Evolutionary conservation across 2,888 invertebrate species (phyloP), one percentile per base, ranked within the genome.

Genomic region (Physocephala rufipes): DNA sequence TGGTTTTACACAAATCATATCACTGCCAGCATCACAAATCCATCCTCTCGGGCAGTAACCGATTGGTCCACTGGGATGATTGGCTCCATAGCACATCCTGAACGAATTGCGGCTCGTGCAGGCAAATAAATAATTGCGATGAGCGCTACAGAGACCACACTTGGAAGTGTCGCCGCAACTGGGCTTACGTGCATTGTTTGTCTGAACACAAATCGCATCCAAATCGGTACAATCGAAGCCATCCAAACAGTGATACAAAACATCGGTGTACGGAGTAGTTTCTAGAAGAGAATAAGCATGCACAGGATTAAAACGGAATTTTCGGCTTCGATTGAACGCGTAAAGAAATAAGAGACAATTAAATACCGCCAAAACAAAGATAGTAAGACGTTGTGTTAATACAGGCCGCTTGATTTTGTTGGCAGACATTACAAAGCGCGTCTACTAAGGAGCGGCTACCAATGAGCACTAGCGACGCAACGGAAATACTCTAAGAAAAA

Each of bases 131-230:
- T 80, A 76, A 73, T 84, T 82, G 0, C 75, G 73, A n/a, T 82
- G 81, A 2, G 84, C 84, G 58, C 80, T 80, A n/a, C 84, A 84
- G 7, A 75, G 77, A 2, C 84, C 83, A 68, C 84, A 84, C n/a
- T 78, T 74, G 4, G 82, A 77, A 21, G 80, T 83, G 55, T 82
- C 82, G 9, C 84, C 84, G 68, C 85, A 84, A 67, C 83, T 84
- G 13, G 83, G 79, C 2, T 76, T 77, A 2, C 79, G 77, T 24
- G 74, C 75, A 1, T 73, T 78, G 36, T 72, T 74, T 73, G 77
- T 80, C 66, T 84, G 85, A 7, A 79, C 73, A 49, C 84, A 85
- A 69, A 84, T 84, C 1, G 82, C 82, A 7, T 75, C 74, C 16
- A 73, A 71, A 62, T 79, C 74, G 30, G 82, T 83, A 71, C 84